Base-by-base conservation (phyloP, 2,888 invertebrate species). In the Tinea pellionella region DNA sequence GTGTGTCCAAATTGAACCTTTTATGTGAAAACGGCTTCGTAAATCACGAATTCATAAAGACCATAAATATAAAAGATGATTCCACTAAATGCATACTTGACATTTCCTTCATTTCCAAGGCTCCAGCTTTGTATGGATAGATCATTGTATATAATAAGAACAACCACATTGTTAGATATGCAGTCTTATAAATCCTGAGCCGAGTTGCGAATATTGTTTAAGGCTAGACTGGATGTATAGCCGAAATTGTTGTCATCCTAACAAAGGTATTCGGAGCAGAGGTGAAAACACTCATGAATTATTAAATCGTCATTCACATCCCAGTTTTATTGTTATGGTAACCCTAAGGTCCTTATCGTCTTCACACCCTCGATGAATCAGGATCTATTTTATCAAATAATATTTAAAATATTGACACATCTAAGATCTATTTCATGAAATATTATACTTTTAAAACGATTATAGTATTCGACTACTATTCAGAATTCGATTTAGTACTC, bases 211-310 rank as follows among this genome's bases (percentile, higher is more conserved):
- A 9, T 47, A 47, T 1, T n/a, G n/a, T 42, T 42, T 9, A 42
- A 42, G 12, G 13, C 4, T 42, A 42, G n/a, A 7, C 30, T 7
- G 42, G 42, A n/a, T 41, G 47, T 47, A 15, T 47, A 47, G 13
- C 47, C 13, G 13, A 47, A 16, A 47, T 15, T 15, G 47, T 47
- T 47, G 47, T 47, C 8, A n/a, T n/a, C 47, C n/a, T 2, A 47
- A 37, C 37, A 47, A 15, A 47, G 47, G 47, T 47, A 47, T 55
- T 57, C 41, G 63, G 68, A 66, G 69, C 68, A 77, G 77, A 75
- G 74, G 74, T 72, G 72, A 74, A 70, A 53, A 67, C 68, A 66
- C 74, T 83, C 79, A 81, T 84, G 81, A 80, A 83, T 84, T 83
- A 83, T 84, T 80, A 77, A 82, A 69, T 62, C 63, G 64, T 68